Evolutionary conservation across 2,113 vertebrate species (phyloP).

Genomic region (Sorex fumeus): DNA sequence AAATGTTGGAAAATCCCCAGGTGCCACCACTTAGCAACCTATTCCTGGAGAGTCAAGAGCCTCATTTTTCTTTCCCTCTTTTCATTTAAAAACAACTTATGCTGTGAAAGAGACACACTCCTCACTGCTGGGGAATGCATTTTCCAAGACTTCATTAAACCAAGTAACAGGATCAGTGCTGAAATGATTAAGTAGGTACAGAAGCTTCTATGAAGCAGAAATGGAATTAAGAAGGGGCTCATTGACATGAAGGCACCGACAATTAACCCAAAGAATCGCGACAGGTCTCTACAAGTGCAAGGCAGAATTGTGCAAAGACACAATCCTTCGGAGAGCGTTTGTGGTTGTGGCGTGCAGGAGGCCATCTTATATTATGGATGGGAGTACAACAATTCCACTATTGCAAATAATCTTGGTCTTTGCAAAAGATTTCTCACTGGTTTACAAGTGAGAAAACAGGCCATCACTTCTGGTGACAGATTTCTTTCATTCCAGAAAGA

Average conservation of each 20-base stretch:
- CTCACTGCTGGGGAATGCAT: background rate
- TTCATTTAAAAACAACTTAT: constrained; percentile 55
- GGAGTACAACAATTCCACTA: background rate
- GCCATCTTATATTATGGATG: background rate
- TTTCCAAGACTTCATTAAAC: constrained; percentile 60
- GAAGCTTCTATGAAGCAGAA: constrained; percentile 52
- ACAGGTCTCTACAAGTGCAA: background rate
- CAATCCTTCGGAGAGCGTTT: background rate
- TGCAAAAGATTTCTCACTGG: background rate
- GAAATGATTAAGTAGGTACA: constrained; percentile 52
- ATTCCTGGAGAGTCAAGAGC: background rate
- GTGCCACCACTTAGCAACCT: constrained; percentile 11
- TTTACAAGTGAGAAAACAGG: background rate
- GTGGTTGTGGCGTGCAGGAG: fast-evolving
- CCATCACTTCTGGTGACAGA: background rate
- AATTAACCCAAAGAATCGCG: constrained; percentile 25
- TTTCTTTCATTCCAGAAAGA: background rate
- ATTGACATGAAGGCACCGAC: constrained; percentile 22
- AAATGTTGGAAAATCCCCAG: constrained; percentile 27
- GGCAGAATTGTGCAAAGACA: too few relatives aligned
- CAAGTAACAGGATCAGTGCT: constrained; percentile 35
- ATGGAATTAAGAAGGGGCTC: constrained; percentile 51
- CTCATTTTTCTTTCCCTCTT: constrained; percentile 59
- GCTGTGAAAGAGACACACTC: constrained; percentile 48
- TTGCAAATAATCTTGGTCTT: background rate